Evolutionary conservation across 2,888 invertebrate genomes (phyloP), one percentile per base, ranked within the genome.

Genomic region (Nowickia ferox): DNA sequence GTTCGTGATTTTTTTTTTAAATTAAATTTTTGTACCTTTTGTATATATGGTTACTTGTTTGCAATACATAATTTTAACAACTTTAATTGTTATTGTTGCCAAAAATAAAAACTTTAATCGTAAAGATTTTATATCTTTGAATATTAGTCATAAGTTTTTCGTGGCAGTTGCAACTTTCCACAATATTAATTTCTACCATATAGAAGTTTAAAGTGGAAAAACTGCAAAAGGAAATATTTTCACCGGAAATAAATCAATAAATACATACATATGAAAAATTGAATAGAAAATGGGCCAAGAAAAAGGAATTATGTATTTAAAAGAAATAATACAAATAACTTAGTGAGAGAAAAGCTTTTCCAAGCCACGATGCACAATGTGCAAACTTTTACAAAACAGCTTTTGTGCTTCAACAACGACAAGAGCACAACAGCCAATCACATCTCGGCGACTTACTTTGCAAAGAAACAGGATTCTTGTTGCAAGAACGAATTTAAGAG

Each of bases 21-120:
- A 44, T 48, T 66, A 38, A 53, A 40, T 13, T 19, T 9, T 6
- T 40, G 17, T 38, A 13, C 17, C 30, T 6, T 68, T 66, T 30
- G 17, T 17, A 68, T 13, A 51, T 53, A 40, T 51, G 40, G 2
- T 4, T 30, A 30, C 30, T 30, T 30, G 30, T 30, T 53, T 69
- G 19, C 1, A n/a, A 66, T 66, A 30, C n/a, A 48, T n/a, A 66
- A 51, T 66, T 51, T 66, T n/a, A n/a, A 51, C 30, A 51, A 48
- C 17, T 66, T 66, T 30, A 48, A 17, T 13, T n/a, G 30, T 30
- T 30, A 17, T 42, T n/a, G n/a, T 6, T 59, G 59, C 38, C 38
- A 59, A 59, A 38, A n/a, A n/a, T 38, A 22, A 38, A 57, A n/a
- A 57, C 8, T 30, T 30, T 38, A 9, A 11, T 13, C 15, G 2